Percentiles rank a stretch among this genome's conserved stretches.
Evolutionary conservation across 37 sponge, comb jelly and placozoan species (phyloP).

Genomic region (Chondrilla cf. caribensis): DNA sequence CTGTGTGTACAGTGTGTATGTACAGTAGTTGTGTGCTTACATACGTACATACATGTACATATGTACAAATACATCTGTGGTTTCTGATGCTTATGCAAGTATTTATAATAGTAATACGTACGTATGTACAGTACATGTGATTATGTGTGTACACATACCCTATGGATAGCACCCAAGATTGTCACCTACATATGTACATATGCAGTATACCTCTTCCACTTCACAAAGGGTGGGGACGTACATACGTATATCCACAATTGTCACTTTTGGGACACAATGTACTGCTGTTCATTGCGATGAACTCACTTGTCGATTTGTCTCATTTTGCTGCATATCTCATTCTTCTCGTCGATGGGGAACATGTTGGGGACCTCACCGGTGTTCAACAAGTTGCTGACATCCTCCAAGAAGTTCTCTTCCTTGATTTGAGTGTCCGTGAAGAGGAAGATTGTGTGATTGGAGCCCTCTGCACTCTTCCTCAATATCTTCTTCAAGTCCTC

Average conservation of each 20-base stretch:
- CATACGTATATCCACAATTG: not conserved
- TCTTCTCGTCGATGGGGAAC: constrained; percentile 94
- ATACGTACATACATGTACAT: not conserved
- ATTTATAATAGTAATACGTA: not conserved
- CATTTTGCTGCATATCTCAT: constrained; percentile 93
- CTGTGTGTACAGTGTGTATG: not conserved
- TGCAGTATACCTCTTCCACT: too few species aligned
- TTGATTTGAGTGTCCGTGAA: constrained; percentile 96
- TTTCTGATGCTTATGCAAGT: too few species aligned
- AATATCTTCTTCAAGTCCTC: constrained; percentile 96
- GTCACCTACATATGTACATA: too few species aligned
- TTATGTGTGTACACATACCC: too few species aligned
- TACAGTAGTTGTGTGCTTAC: not conserved
- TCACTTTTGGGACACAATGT: too few species aligned
- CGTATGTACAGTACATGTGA: too few species aligned
- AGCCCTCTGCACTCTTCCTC: constrained; percentile 82
- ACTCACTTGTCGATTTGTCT: constrained; percentile 92
- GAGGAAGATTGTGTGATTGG: constrained; percentile 79
- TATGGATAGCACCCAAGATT: too few species aligned
- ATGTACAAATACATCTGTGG: not conserved
- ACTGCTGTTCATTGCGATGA: not conserved
- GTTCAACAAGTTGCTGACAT: constrained; percentile 92
- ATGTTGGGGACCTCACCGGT: constrained; percentile 97
- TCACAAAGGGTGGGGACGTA: not conserved
- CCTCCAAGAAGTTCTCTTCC: constrained; percentile 94